phyloP scores from a whole-genome alignment of 1,140 invertebrate genomes.

The Onthophagus taurus region DNA sequence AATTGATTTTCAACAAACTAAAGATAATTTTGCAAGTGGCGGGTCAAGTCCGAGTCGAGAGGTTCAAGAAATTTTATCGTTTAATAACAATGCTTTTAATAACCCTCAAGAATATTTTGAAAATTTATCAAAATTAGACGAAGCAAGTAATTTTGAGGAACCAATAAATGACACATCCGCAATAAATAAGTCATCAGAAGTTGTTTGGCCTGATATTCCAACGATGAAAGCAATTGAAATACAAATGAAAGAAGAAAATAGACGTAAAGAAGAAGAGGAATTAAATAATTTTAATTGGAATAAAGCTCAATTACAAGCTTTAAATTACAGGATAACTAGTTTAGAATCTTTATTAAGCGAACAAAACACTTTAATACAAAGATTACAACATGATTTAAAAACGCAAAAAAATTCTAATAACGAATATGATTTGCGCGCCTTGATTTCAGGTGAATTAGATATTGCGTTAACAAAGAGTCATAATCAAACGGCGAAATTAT shows the following conservation, averaged over 20 bases:
- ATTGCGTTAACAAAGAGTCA: slow-evolving; percentile 35
- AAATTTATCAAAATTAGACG: slow-evolving; percentile 24
- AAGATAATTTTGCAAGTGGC: slow-evolving; percentile 48
- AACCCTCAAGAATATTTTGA: slow-evolving; percentile 33
- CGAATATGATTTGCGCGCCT: slow-evolving; percentile 22
- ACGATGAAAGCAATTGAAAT: slow-evolving; percentile 39
- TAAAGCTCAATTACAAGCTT: slow-evolving; percentile 24
- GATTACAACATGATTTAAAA: slow-evolving; percentile 33
- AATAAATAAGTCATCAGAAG: slow-evolving; percentile 6
- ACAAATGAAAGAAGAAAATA: slow-evolving; percentile 25
- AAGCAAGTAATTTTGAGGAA: slow-evolving; percentile 12
- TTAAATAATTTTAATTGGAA: slow-evolving; percentile 14
- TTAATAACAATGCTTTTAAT: slow-evolving; percentile 39
- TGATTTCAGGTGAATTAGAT: slow-evolving; percentile 30
- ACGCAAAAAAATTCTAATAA: slow-evolving; percentile 31
- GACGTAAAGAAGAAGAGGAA: slow-evolving; percentile 20
- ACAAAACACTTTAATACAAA: slow-evolving; percentile 37
- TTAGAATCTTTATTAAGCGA: slow-evolving; percentile 27
- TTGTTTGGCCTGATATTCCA: slow-evolving; percentile 41
- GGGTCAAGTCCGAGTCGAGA: slow-evolving; percentile 79
- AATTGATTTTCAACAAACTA: slow-evolving; percentile 18
- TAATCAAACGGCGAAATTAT: slow-evolving; percentile 37
- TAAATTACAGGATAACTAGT: slow-evolving; percentile 26
- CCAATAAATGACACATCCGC: slow-evolving; percentile 17
- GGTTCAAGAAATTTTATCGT: slow-evolving; percentile 67